phyloP scores from a whole-genome alignment of 2,797 vertebrate genomes.

The Remorina albescens region DNA sequence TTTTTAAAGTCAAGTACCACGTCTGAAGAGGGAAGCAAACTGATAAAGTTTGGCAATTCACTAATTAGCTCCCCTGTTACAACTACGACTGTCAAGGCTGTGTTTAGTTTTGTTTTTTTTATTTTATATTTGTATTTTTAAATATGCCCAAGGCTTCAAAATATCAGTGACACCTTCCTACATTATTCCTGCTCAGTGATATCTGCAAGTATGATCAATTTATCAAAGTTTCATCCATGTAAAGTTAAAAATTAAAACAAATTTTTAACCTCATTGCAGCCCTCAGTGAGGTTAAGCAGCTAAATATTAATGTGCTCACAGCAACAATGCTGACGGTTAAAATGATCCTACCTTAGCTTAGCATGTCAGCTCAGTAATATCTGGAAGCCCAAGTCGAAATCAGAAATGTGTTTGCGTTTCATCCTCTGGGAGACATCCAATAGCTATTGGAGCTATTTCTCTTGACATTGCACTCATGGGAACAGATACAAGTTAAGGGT shows the following conservation, averaged over 20 bases:
- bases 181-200: background rate
- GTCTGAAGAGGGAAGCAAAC: background rate
- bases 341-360: background rate
- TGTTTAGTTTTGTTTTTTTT: too few relatives aligned
- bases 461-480: too few relatives aligned
- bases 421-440: background rate
- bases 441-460: too few relatives aligned
- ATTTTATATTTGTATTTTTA: too few relatives aligned
- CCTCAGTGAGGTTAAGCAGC: too few relatives aligned
- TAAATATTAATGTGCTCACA: too few relatives aligned
- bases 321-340: background rate
- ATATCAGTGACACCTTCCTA: background rate
- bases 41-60: slow-evolving; percentile 25
- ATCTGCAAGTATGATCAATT: too few relatives aligned
- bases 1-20: slow-evolving; percentile 1
- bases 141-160: background rate
- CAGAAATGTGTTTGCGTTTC: too few relatives aligned
- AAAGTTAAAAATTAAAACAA: background rate
- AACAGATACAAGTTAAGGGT: too few relatives aligned
- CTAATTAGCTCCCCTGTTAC: slow-evolving; percentile 53
- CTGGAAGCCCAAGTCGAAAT: background rate
- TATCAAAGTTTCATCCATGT: too few relatives aligned
- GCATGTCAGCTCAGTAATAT: background rate
- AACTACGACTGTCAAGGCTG: background rate
- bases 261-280: too few relatives aligned